A percentile compares a stretch with the other conserved stretches of the same genome.
phyloP scores from a whole-genome alignment of 2,797 vertebrate genomes.

The Rhynchonycteris naso region DNA sequence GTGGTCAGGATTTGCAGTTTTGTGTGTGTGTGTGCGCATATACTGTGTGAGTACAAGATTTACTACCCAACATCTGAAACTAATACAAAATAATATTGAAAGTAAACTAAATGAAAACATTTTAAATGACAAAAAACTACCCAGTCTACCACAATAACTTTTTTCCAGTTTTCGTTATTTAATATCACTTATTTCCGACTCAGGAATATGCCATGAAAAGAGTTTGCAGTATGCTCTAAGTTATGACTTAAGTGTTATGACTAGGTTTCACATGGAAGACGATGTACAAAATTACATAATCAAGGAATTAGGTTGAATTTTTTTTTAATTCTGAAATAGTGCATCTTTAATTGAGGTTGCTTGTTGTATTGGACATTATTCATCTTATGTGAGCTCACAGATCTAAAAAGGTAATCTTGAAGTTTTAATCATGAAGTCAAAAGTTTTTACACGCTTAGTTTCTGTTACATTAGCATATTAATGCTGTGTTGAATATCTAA shows the following conservation, averaged over 20 bases:
- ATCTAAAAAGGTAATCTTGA: not conserved
- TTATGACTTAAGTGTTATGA: not conserved
- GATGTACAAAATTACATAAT: not conserved
- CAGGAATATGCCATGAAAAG: not conserved
- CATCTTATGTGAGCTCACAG: not conserved
- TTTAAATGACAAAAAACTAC: not conserved
- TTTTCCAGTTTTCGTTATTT: not conserved
- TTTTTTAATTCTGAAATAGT: not conserved
- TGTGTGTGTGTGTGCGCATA: not conserved
- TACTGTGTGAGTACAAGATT: not conserved
- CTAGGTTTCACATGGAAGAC: not conserved
- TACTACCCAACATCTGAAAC: not conserved
- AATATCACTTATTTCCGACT: not conserved
- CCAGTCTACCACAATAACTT: not conserved
- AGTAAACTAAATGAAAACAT: not conserved
- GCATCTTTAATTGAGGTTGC: not conserved
- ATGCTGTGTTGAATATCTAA: not conserved
- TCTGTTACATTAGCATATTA: not conserved
- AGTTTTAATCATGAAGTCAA: not conserved
- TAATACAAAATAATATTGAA: not conserved
- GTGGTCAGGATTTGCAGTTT: not conserved
- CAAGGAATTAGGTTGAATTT: not conserved
- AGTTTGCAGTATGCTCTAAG: not conserved
- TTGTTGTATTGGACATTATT: not conserved
- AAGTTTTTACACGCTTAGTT: conserved; percentile 1